phyloP scores from a whole-genome alignment of 2,113 vertebrate genomes.

The Thalassarche chlororhynchos region DNA sequence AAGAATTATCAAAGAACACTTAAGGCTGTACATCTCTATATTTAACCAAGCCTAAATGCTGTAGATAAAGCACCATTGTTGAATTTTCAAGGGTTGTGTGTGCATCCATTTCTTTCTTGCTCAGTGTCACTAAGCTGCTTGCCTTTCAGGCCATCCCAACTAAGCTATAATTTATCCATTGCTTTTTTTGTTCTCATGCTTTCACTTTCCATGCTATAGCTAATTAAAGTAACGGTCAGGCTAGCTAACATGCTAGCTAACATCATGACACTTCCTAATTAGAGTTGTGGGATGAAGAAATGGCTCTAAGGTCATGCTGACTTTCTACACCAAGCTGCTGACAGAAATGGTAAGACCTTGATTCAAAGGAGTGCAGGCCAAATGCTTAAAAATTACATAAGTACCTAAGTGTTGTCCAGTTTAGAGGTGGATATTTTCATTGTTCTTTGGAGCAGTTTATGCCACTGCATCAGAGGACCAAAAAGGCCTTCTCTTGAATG shows the following conservation, averaged over 20 bases:
- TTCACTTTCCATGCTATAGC: neutral
- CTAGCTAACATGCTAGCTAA: neutral
- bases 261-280: conserved; percentile 29
- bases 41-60: neutral
- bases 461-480: neutral
- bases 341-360: neutral
- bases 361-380: neutral
- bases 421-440: neutral
- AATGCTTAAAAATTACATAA: neutral
- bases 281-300: conserved; percentile 5
- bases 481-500: neutral
- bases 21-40: neutral
- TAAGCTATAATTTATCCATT: conserved; percentile 35
- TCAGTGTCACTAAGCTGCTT: neutral
- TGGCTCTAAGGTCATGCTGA: neutral
- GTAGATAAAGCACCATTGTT: neutral
- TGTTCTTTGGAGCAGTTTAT: neutral
- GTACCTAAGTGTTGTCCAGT: neutral
- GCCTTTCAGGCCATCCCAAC: neutral
- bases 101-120: neutral
- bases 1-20: neutral
- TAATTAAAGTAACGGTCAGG: conserved; percentile 5
- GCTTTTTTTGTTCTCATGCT: conserved; percentile 20
- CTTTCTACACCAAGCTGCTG: neutral
- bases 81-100: conserved; percentile 24